A percentile compares a stretch with the other conserved stretches of the same genome.
Evolutionary conservation across 2,888 invertebrate species (phyloP).

Genomic region (Lacanobia oleracea): DNA sequence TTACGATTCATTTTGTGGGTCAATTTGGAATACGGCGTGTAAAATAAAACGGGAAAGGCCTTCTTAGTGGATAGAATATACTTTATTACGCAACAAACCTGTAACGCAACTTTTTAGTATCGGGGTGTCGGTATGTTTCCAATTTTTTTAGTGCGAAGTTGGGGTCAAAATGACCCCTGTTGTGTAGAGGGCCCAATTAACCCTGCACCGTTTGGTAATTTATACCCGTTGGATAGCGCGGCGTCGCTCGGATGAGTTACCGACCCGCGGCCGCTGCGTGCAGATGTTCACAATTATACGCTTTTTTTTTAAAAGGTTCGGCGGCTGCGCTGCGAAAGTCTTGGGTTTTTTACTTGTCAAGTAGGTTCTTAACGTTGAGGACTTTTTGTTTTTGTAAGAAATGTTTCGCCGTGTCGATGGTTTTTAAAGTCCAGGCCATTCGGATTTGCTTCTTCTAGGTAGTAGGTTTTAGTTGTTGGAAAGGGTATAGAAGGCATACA

Average conservation of each 20-base stretch:
- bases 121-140: slow-evolving; percentile 10
- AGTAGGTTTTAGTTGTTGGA: too few relatives aligned
- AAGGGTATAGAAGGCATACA: too few relatives aligned
- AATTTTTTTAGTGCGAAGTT: slow-evolving; percentile 28
- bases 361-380: slow-evolving; percentile 54
- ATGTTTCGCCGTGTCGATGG: slow-evolving; percentile 27
- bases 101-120: slow-evolving; percentile 3
- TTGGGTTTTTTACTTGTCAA: slow-evolving; percentile 68
- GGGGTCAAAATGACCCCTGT: slow-evolving; percentile 30
- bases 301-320: slow-evolving; percentile 70
- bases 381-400: slow-evolving; percentile 34
- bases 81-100: neutral
- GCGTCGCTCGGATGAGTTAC: slow-evolving; percentile 71
- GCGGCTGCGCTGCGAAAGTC: slow-evolving; percentile 70
- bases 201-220: slow-evolving; percentile 71
- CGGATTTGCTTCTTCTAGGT: neutral
- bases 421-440: slow-evolving; percentile 15
- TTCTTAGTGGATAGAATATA: slow-evolving; percentile 11
- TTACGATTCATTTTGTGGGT: slow-evolving; percentile 57
- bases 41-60: slow-evolving; percentile 38
- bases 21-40: slow-evolving; percentile 40
- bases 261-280: slow-evolving; percentile 67
- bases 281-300: slow-evolving; percentile 85
- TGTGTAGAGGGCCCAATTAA: slow-evolving; percentile 55
- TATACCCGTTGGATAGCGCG: slow-evolving; percentile 72